Conservation (phyloP, 2,888 invertebrate genomes). For the Agriopis aurantiaria region DNA sequence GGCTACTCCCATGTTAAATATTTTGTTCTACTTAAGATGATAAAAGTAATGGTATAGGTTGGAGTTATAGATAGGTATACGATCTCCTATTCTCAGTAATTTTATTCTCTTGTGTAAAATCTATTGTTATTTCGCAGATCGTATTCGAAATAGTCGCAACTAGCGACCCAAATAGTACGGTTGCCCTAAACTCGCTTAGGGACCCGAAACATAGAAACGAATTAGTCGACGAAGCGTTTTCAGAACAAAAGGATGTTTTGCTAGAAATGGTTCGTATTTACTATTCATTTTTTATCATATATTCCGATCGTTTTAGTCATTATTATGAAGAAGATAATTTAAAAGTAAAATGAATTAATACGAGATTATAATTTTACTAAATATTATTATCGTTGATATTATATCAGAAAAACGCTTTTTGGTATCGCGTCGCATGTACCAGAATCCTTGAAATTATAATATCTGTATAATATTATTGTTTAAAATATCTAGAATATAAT, state of each 20-base stretch:
- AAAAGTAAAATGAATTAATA: too few relatives aligned
- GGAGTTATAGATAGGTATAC: background rate
- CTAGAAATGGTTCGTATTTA: conserved; percentile 65
- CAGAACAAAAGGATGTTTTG: conserved; percentile 73
- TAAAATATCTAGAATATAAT: too few relatives aligned
- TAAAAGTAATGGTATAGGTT: too few relatives aligned
- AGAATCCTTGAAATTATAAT: too few relatives aligned
- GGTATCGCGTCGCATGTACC: too few relatives aligned
- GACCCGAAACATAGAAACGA: conserved; percentile 58
- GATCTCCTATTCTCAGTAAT: background rate
- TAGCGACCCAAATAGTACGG: conserved; percentile 42
- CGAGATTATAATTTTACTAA: too few relatives aligned
- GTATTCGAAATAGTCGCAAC: conserved; percentile 25
- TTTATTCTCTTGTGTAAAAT: conserved; percentile 4
- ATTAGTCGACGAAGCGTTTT: conserved; percentile 67
- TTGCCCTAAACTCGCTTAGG: conserved; percentile 39
- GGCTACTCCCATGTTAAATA: too few relatives aligned
- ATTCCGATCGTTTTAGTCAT: background rate
- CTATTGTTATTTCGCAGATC: conserved; percentile 14
- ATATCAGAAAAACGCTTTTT: too few relatives aligned
- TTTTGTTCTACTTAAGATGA: too few relatives aligned
- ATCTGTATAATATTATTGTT: too few relatives aligned
- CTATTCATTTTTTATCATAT: background rate
- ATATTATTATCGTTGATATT: too few relatives aligned
- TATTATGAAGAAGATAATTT: background rate